Conservation (phyloP, 2,888 invertebrate species). For the Drosophila pegasa region DNA sequence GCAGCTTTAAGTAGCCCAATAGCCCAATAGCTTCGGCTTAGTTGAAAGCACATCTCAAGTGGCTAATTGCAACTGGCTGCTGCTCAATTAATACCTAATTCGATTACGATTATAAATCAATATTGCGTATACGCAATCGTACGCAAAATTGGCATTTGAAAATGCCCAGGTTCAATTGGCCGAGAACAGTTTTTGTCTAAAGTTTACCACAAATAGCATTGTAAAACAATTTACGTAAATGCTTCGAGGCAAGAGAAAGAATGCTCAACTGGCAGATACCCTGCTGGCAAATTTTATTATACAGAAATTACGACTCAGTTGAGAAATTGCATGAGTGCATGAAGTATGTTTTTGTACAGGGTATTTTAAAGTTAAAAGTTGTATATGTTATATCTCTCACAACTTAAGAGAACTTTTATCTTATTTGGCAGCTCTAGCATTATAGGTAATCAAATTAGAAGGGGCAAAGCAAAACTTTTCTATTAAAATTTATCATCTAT, state of each 20-base stretch:
- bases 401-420: no score
- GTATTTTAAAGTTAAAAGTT: no score
- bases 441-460: no score
- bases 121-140: constrained; percentile 49
- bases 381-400: no score
- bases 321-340: no score
- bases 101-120: constrained; percentile 39
- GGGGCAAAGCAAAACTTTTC: no score
- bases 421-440: no score
- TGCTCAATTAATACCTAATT: constrained; percentile 61
- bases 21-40: neutral
- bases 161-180: constrained; percentile 53
- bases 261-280: neutral
- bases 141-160: constrained; percentile 25
- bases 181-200: constrained; percentile 44
- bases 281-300: no score
- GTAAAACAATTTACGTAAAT: constrained; percentile 66
- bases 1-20: neutral
- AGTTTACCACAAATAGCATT: constrained; percentile 54
- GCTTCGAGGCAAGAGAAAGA: constrained; percentile 19
- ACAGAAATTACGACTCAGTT: no score
- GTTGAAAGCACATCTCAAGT: constrained; percentile 4
- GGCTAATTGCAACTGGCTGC: constrained; percentile 21
- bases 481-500: no score
- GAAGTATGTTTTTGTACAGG: no score